A percentile compares a stretch with the other conserved stretches of the same genome.
Conservation (phyloP, 2,113 vertebrate genomes). For the Mormyrus lacerda region DNA sequence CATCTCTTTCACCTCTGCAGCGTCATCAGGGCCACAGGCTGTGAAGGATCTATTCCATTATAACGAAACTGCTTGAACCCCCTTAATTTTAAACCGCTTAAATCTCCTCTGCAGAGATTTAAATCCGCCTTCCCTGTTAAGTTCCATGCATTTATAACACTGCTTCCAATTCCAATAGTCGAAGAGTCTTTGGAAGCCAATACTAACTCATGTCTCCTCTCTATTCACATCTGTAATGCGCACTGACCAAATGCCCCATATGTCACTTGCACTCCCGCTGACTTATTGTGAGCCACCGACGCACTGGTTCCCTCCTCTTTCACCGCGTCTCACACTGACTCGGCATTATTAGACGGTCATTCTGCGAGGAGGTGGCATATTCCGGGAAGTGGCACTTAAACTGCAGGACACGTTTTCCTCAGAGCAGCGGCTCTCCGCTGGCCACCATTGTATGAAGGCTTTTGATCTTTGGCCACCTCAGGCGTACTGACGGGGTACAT, state of each 20-base stretch:
- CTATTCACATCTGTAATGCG: not conserved
- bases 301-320: conserved; percentile 24
- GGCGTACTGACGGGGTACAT: not conserved
- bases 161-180: not conserved
- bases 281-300: not conserved
- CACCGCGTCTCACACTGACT: conserved; percentile 17
- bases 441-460: not conserved
- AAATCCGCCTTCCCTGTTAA: not conserved
- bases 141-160: not conserved
- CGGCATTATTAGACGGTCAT: conserved; percentile 4
- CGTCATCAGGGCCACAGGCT: not conserved
- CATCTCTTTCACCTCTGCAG: conserved; percentile 71
- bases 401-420: not conserved
- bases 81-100: no score
- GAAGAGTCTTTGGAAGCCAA: not conserved
- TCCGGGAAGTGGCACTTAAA: not conserved
- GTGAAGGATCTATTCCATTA: not conserved
- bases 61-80: not conserved
- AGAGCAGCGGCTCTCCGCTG: not conserved
- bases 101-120: not conserved
- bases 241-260: conserved; percentile 8
- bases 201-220: not conserved
- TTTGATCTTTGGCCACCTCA: not conserved
- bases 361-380: not conserved
- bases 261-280: not conserved